Percentiles rank a stretch among this genome's conserved stretches.
These are phyloP conservation scores for Caiman crocodilus DNA, from an alignment of 2,797 vertebrate species.

Conservation along the genomic window DNA sequence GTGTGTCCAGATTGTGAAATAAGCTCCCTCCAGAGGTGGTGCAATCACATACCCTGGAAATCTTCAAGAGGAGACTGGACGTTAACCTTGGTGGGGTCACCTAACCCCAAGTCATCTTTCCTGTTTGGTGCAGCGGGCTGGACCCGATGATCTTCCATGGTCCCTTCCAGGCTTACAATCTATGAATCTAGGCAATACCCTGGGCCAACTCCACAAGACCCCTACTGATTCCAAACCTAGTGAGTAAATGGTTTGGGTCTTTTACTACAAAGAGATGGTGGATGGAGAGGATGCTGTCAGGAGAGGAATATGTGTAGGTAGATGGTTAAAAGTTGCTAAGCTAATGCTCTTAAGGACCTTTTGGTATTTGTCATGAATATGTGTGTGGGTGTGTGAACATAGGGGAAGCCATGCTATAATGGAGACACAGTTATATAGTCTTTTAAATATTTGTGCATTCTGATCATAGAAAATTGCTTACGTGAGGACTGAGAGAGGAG, in stretches of 20 bases:
- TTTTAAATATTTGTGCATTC: not conserved
- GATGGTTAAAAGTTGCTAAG: not conserved
- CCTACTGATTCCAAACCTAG: not conserved
- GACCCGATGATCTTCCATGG: too few relatives aligned
- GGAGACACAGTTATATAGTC: not conserved
- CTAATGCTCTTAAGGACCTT: not conserved
- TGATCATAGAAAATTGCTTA: not conserved
- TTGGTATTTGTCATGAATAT: not conserved
- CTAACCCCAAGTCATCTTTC: too few relatives aligned
- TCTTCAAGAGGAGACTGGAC: too few relatives aligned
- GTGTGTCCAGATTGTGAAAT: too few relatives aligned
- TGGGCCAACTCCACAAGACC: not conserved
- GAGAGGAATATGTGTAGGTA: accelerated
- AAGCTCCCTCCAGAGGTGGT: too few relatives aligned
- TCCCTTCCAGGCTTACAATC: too few relatives aligned
- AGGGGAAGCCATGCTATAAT: not conserved
- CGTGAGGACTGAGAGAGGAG: not conserved
- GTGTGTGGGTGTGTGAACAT: accelerated
- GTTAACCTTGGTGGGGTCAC: too few relatives aligned
- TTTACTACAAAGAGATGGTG: not conserved
- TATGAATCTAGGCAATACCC: not conserved
- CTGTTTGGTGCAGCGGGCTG: too few relatives aligned
- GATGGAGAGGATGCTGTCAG: not conserved
- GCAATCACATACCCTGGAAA: too few relatives aligned
- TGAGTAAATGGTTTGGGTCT: not conserved